Evolutionary conservation across 2,113 vertebrate species (phyloP).

Genomic region (Coreoperca whiteheadi): DNA sequence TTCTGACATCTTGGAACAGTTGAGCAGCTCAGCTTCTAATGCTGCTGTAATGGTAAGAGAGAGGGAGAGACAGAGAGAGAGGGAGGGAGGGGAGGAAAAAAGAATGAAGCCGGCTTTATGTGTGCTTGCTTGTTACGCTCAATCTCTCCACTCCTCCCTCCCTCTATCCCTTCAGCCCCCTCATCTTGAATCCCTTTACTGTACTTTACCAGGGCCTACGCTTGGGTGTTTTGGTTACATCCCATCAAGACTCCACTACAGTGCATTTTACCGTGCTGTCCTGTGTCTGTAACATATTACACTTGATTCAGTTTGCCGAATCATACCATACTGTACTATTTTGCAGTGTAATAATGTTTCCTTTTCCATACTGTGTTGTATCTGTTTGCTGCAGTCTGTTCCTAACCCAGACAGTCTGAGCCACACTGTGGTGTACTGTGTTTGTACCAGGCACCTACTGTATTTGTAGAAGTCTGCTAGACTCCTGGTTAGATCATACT

Average conservation of each 20-base stretch:
- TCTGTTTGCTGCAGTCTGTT: constrained; percentile 27
- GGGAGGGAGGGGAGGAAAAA: constrained; percentile 48
- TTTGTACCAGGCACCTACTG: constrained; percentile 33
- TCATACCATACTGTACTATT: not conserved
- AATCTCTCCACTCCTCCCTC: constrained; percentile 68
- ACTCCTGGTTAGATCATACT: constrained; percentile 38
- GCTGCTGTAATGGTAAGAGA: constrained; percentile 81
- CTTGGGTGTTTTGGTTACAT: constrained; percentile 36
- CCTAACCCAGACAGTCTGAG: constrained; percentile 34
- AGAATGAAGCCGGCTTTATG: constrained; percentile 76
- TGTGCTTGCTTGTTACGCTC: constrained; percentile 79
- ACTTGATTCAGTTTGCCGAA: not conserved
- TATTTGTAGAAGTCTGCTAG: constrained; percentile 43
- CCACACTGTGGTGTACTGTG: constrained; percentile 23
- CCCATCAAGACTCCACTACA: constrained; percentile 14
- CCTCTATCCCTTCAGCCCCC: constrained; percentile 52
- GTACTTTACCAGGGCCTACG: constrained; percentile 34
- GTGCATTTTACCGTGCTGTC: not conserved
- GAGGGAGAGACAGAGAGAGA: constrained; percentile 47
- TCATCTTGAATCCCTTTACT: constrained; percentile 76
- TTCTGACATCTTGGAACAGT: constrained; percentile 86
- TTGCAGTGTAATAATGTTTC: not conserved
- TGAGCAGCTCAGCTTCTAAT: constrained; percentile 83
- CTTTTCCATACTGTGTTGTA: constrained; percentile 10
- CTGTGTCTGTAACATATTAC: not conserved